These are phyloP conservation scores for Blera fallax DNA, from an alignment of 2,888 invertebrate species.

Conservation along the genomic window DNA sequence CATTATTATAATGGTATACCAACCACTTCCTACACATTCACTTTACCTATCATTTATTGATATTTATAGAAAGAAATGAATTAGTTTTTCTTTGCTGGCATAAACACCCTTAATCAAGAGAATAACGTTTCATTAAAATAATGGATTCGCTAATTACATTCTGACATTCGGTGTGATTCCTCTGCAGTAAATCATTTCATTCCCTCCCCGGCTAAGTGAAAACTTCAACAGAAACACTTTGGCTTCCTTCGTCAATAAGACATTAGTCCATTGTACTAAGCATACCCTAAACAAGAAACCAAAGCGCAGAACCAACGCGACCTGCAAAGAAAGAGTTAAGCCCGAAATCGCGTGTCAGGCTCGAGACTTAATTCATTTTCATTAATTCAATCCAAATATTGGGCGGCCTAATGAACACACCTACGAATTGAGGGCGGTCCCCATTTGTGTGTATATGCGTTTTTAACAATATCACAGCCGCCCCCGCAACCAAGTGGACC, in stretches of 20 bases:
- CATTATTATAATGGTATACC: no score
- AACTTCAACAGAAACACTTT: conserved; percentile 32
- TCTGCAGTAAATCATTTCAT: conserved; percentile 22
- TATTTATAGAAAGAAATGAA: conserved; percentile 3
- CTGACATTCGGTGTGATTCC: background rate
- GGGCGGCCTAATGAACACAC: conserved; percentile 29
- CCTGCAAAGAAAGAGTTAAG: conserved; percentile 34
- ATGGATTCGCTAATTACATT: conserved; percentile 43
- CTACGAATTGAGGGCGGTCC: conserved; percentile 19
- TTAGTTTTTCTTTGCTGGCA: background rate
- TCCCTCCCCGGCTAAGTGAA: background rate
- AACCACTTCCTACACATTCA: no score
- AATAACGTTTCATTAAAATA: conserved; percentile 31
- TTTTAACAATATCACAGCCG: conserved; percentile 31
- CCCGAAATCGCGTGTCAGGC: conserved; percentile 29
- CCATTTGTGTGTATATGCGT: conserved; percentile 6
- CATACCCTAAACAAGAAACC: background rate
- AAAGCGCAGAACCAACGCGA: background rate
- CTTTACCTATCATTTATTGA: background rate
- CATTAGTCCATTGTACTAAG: background rate
- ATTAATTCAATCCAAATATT: conserved; percentile 50
- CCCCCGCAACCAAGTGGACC: background rate
- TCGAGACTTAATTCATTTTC: conserved; percentile 31
- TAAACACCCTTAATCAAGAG: background rate
- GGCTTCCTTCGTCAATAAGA: background rate